Conservation (phyloP, 2,797 vertebrate species). For the Enteromius fasciolatus region DNA sequence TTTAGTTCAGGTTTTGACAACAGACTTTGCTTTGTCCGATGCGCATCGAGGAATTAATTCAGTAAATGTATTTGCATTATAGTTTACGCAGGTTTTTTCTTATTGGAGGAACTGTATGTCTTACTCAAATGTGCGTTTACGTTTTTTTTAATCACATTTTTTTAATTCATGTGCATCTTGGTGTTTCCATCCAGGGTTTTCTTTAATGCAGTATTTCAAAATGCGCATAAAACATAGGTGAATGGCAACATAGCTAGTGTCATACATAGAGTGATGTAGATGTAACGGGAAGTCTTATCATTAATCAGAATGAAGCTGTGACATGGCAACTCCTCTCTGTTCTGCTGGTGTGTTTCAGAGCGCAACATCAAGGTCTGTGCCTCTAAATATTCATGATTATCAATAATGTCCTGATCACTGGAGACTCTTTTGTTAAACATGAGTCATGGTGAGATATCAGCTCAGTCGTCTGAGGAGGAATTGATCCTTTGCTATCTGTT, state of each 20-base stretch:
- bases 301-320: constrained; percentile 23
- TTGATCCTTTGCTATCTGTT: neutral
- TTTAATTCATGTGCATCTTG: too few species aligned
- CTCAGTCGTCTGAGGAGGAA: neutral
- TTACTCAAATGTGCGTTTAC: too few species aligned
- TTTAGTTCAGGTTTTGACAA: neutral
- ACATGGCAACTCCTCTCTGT: constrained; percentile 26
- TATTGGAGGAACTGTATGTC: too few species aligned
- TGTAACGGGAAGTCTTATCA: constrained; percentile 17
- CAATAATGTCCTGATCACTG: constrained; percentile 16
- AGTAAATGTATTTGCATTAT: too few species aligned
- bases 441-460: neutral
- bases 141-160: too few species aligned
- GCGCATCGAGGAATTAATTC: too few species aligned
- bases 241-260: neutral
- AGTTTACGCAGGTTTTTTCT: too few species aligned
- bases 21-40: too few species aligned
- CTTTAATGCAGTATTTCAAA: too few species aligned
- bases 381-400: constrained; percentile 34
- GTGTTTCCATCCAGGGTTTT: too few species aligned
- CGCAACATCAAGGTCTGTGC: constrained; percentile 24
- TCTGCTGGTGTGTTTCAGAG: constrained; percentile 17
- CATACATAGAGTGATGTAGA: constrained; percentile 6
- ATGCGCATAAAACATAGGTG: too few species aligned
- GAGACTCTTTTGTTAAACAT: constrained; percentile 23